Conservation (phyloP, 2,797 vertebrate species). For the Cephalopachus bancanus region DNA sequence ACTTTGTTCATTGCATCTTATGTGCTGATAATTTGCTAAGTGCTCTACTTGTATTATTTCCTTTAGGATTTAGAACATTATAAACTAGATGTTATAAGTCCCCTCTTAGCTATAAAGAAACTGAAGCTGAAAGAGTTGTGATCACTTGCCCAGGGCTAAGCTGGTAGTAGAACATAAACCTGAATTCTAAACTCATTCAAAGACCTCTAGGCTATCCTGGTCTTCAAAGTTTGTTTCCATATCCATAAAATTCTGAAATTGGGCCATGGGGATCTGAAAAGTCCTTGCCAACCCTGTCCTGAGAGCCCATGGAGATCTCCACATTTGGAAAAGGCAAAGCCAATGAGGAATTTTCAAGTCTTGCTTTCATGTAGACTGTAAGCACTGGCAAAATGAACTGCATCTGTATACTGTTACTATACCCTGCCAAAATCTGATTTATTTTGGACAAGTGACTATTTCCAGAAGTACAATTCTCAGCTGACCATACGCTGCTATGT, state of each 20-base stretch:
- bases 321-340: not conserved
- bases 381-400: not conserved
- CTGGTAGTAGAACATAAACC: not conserved
- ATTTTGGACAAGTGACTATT: not conserved
- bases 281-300: not conserved
- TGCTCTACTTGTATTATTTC: not conserved
- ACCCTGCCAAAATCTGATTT: not conserved
- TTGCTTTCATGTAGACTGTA: not conserved
- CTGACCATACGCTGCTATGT: not conserved
- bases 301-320: not conserved
- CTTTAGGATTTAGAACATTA: constrained; percentile 22
- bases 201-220: not conserved
- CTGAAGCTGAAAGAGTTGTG: not conserved
- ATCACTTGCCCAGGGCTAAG: not conserved
- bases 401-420: not conserved
- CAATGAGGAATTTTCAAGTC: not conserved
- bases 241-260: not conserved
- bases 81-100: not conserved
- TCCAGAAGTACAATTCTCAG: not conserved
- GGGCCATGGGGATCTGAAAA: not conserved
- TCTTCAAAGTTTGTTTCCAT: not conserved
- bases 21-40: not conserved
- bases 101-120: constrained; percentile 33
- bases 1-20: not conserved
- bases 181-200: not conserved